Evolutionary conservation across 2,113 vertebrate species (phyloP).

Genomic region (Cervus canadensis): DNA sequence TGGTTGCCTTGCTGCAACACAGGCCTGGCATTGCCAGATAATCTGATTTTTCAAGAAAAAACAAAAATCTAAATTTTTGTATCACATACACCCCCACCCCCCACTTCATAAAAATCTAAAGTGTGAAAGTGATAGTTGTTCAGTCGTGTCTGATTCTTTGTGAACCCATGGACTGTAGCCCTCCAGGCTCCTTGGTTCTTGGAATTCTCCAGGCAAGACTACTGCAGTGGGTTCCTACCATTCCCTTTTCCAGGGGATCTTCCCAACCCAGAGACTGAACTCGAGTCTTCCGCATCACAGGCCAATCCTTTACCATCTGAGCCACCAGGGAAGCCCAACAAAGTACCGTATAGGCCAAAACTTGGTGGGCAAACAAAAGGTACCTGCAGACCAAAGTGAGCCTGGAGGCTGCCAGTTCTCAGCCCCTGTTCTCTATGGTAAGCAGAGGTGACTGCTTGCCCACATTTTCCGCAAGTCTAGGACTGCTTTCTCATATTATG

Average conservation of each 20-base stretch:
- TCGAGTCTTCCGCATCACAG: neutral
- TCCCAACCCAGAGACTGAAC: neutral
- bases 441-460: neutral
- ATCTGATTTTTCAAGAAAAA: neutral
- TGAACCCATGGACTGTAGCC: neutral
- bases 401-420: neutral
- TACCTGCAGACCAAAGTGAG: neutral
- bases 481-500: neutral
- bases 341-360: neutral
- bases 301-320: neutral
- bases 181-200: neutral
- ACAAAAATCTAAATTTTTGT: neutral
- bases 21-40: neutral
- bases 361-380: neutral
- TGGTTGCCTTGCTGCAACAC: neutral
- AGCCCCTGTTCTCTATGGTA: neutral
- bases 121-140: neutral
- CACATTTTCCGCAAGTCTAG: neutral
- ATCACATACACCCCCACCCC: neutral
- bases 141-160: neutral
- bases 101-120: neutral
- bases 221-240: neutral
- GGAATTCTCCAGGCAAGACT: neutral
- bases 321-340: neutral
- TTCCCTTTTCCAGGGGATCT: neutral